Evolutionary conservation across 2,113 vertebrate genomes (phyloP).

Genomic region (Seriola rivoliana): DNA sequence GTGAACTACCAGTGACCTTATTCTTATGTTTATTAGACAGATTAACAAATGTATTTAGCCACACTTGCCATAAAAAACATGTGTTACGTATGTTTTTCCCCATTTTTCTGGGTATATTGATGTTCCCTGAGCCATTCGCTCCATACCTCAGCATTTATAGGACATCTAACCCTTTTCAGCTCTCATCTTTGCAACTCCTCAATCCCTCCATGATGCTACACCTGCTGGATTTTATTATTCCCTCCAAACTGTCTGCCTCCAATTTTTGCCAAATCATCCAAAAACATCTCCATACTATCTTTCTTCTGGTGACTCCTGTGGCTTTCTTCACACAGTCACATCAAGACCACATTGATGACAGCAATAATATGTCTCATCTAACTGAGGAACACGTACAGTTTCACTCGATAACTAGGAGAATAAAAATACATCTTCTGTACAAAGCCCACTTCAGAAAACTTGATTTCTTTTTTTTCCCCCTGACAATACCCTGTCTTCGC

Average conservation of each 20-base stretch:
- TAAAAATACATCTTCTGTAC: not conserved
- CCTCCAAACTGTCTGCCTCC: not conserved
- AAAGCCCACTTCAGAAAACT: conserved; percentile 2
- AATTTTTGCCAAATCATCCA: not conserved
- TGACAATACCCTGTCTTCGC: not conserved
- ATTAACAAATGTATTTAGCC: too few species aligned
- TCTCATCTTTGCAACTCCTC: not conserved
- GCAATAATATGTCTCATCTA: not conserved
- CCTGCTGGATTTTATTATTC: conserved; percentile 12
- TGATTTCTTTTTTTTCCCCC: not conserved
- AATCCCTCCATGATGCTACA: not conserved
- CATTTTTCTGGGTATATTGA: not conserved
- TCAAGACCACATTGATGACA: conserved; percentile 2
- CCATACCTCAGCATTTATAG: not conserved
- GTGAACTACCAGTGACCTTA: not conserved
- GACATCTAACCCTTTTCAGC: not conserved
- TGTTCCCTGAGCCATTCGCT: not conserved
- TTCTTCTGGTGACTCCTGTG: not conserved
- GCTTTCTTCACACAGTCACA: not conserved
- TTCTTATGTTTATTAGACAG: too few species aligned
- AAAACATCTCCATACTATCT: conserved; percentile 1
- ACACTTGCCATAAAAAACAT: not conserved
- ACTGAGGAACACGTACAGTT: not conserved
- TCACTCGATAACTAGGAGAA: not conserved
- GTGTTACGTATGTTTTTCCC: not conserved